A percentile compares a stretch with the other conserved stretches of the same genome.
Evolutionary conservation across 2,888 invertebrate genomes (phyloP).

Genomic region (Hecatera dysodea): DNA sequence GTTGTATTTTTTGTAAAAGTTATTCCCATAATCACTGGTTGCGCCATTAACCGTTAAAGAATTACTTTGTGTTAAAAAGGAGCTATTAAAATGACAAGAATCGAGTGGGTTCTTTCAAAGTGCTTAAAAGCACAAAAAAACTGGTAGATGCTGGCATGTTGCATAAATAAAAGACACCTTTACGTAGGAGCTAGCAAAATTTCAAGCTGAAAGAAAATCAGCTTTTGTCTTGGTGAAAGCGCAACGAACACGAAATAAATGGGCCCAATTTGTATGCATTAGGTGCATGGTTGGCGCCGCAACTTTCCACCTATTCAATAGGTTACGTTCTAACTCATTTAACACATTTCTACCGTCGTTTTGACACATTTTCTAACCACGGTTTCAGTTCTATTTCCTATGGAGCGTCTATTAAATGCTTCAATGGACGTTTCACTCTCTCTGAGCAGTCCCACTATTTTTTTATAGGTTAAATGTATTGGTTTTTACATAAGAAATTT

Average conservation of each 20-base stretch:
- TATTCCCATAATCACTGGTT: too few relatives aligned
- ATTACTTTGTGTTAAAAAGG: too few relatives aligned
- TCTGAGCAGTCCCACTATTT: too few relatives aligned
- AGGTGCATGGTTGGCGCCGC: constrained; percentile 22
- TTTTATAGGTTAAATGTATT: too few relatives aligned
- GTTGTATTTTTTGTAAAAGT: too few relatives aligned
- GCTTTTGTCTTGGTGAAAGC: constrained; percentile 28
- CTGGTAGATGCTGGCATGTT: not conserved
- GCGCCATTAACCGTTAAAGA: too few relatives aligned
- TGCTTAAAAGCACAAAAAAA: constrained; percentile 13
- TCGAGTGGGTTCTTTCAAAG: too few relatives aligned
- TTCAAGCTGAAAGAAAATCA: constrained; percentile 29
- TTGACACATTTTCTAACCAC: constrained; percentile 9
- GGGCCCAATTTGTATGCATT: constrained; percentile 58
- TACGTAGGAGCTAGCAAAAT: constrained; percentile 1
- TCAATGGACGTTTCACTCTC: too few relatives aligned
- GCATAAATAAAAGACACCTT: constrained; percentile 4
- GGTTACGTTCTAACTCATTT: constrained; percentile 42
- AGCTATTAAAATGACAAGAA: not conserved
- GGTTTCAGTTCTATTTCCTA: not conserved
- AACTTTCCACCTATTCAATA: constrained; percentile 23
- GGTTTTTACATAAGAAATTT: too few relatives aligned
- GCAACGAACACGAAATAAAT: constrained; percentile 49
- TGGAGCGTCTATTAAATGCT: not conserved
- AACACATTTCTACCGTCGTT: constrained; percentile 6